Base-by-base conservation (phyloP, 1,140 invertebrate species). In the Kradibia gibbosae region DNA sequence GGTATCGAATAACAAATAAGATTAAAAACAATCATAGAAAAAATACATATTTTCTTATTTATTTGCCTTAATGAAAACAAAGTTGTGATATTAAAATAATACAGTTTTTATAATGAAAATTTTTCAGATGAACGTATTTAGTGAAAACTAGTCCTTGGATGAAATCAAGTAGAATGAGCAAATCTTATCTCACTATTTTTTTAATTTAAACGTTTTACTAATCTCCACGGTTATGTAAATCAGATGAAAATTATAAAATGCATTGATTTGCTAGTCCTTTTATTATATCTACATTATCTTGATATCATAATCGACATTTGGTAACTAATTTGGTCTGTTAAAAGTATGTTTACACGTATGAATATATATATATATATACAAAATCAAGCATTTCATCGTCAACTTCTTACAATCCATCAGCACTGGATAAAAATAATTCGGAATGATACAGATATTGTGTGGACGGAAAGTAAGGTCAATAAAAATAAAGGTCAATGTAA, bases 1-100 rank as follows among this genome's bases (percentile, higher is more conserved):
- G 76, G 62, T 78, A 78, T 78, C 76, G 76, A 50, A 39, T 39
- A 36, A 34, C 39, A 77, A 77, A 77, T 42, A 42, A 75, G 73
- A 75, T 75, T 75, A 75, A 36, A 60, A 55, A 50, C n/a, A 75
- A 70, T 70, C 20, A 55, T 70, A 55, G 45, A 70, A 42, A 78
- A 42, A 34, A 48, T 71, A 28, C 36, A 48, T 28, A 48, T 71
- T 42, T 70, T n/a, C 39, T 70, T 70, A 48, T 48, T 71, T 71
- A 71, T 71, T 48, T 48, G 25, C 4, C 48, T 71, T 28, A 28
- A 71, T 42, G 36, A 70, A 70, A 70, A 42, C 65, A 70, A 70
- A n/a, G 39, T 22, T 45, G 34, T 4, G 39, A 70, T 42, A 70
- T 70, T 55, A 57, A 57, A 72, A 13, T 71, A 53, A 20, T 1